Percentiles rank a stretch among this genome's conserved stretches.
phyloP scores from a whole-genome alignment of 2,113 vertebrate genomes.

The Pogonocichla stellata region DNA sequence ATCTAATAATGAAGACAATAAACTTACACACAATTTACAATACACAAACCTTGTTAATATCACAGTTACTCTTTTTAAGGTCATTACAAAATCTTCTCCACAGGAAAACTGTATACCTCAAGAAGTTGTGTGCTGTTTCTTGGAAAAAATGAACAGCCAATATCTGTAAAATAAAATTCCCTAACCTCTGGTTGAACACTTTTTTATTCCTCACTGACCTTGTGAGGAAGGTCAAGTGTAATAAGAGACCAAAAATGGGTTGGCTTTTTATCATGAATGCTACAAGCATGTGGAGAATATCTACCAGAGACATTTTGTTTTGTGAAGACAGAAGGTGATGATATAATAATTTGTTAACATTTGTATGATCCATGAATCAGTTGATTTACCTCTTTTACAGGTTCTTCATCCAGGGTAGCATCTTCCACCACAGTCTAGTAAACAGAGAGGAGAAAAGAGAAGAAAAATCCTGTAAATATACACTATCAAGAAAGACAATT shows the following conservation, averaged over 20 bases:
- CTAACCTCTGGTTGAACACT: not conserved
- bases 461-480: not conserved
- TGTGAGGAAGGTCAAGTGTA: no score
- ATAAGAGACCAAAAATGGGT: not conserved
- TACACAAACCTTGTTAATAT: not conserved
- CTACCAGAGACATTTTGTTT: not conserved
- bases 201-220: not conserved
- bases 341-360: not conserved
- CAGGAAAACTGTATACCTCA: not conserved
- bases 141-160: not conserved
- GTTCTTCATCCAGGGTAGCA: slow-evolving; percentile 35
- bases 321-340: not conserved
- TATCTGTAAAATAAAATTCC: not conserved
- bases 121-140: not conserved
- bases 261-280: not conserved
- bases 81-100: not conserved
- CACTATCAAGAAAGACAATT: not conserved
- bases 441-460: not conserved
- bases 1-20: not conserved
- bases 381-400: slow-evolving; percentile 49
- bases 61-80: not conserved
- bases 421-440: slow-evolving; percentile 69
- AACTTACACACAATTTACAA: not conserved
- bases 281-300: not conserved
- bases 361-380: not conserved